Conservation (phyloP, 2,888 invertebrate species). For the Conus canariensis region DNA sequence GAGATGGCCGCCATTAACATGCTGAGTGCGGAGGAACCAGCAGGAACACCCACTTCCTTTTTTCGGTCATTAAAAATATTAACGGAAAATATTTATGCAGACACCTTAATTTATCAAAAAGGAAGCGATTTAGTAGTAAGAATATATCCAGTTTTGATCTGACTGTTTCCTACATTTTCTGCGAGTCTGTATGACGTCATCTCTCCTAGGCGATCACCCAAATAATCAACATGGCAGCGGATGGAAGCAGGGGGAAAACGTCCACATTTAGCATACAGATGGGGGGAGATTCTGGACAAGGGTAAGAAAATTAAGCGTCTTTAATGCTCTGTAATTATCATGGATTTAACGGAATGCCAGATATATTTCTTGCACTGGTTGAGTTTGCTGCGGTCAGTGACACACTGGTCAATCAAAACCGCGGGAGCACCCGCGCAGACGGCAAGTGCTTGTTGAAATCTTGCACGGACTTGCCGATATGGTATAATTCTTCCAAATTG, state of each 20-base stretch:
- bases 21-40: slow-evolving; percentile 61
- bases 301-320: slow-evolving; percentile 29
- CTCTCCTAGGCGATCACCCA: slow-evolving; percentile 69
- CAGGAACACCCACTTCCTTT: slow-evolving; percentile 61
- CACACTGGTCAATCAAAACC: neutral
- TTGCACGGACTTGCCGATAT: slow-evolving; percentile 11
- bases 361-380: neutral
- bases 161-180: neutral
- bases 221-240: slow-evolving; percentile 52
- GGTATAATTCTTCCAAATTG: neutral
- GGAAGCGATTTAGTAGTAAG: no score
- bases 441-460: slow-evolving; percentile 15
- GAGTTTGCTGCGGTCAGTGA: neutral
- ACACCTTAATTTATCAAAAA: no score
- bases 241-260: slow-evolving; percentile 36
- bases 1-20: slow-evolving; percentile 74
- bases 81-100: no score
- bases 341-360: neutral
- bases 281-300: slow-evolving; percentile 34
- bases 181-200: slow-evolving; percentile 61
- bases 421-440: slow-evolving; percentile 13
- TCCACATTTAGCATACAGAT: slow-evolving; percentile 46
- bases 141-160: no score
- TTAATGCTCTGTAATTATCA: neutral
- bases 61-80: neutral